phyloP scores from a whole-genome alignment of 2,797 vertebrate species.

The Halcyon badia region DNA sequence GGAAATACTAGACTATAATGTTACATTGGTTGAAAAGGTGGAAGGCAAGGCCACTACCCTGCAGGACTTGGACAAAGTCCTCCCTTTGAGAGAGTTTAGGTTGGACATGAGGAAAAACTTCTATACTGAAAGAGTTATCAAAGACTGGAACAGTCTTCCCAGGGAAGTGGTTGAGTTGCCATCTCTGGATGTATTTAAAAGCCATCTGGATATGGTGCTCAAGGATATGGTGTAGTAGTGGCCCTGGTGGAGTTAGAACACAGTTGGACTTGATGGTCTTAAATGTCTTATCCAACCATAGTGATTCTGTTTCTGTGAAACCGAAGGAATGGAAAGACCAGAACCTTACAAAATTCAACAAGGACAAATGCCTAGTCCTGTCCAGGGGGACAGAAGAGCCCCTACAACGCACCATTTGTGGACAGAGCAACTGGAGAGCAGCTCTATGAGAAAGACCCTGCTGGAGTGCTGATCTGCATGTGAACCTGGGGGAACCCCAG shows the following conservation, averaged over 20 bases:
- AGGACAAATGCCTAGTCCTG: background rate
- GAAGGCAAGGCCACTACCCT: background rate
- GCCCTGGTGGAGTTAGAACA: too few species aligned
- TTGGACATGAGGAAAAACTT: too few species aligned
- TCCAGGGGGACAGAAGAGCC: background rate
- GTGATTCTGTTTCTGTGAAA: background rate
- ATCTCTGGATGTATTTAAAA: too few species aligned
- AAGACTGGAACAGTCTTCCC: too few species aligned
- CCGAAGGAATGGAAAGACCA: background rate
- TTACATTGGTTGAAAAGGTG: background rate
- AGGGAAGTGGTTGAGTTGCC: too few species aligned
- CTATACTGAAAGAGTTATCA: too few species aligned
- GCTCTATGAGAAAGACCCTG: background rate
- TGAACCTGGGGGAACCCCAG: rapidly evolving
- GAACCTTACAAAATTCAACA: background rate
- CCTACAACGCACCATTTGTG: background rate
- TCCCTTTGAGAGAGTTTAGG: too few species aligned
- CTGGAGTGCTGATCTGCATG: rapidly evolving
- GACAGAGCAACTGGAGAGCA: background rate
- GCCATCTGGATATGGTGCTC: too few species aligned
- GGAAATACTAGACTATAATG: background rate
- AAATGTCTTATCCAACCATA: too few species aligned
- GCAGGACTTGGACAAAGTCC: background rate
- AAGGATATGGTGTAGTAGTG: too few species aligned
- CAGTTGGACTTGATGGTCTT: too few species aligned